Percentiles rank a stretch among this genome's conserved stretches.
These are phyloP conservation scores for Thereva nobilitata DNA, from an alignment of 2,888 invertebrate genomes.

Conservation along the genomic window DNA sequence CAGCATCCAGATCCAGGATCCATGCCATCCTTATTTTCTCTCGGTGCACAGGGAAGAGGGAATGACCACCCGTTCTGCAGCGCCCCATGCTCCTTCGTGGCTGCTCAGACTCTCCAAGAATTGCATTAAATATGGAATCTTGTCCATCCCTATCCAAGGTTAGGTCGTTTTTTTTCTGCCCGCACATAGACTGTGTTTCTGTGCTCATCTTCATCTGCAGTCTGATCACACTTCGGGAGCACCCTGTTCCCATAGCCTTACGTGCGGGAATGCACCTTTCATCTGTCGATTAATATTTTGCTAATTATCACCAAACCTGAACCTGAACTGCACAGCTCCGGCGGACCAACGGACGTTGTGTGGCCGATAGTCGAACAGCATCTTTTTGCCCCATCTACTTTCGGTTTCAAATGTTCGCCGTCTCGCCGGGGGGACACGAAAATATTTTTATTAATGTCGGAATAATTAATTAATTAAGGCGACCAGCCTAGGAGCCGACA, in stretches of 20 bases:
- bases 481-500: slow-evolving; percentile 3
- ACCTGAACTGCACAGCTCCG: slow-evolving; percentile 2
- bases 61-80: no score
- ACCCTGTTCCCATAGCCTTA: background rate
- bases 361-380: slow-evolving; percentile 8
- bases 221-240: background rate
- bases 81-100: no score
- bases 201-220: background rate
- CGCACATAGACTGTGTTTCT: slow-evolving; percentile 37
- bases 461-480: slow-evolving; percentile 29
- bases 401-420: slow-evolving; percentile 1
- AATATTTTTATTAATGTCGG: slow-evolving; percentile 29
- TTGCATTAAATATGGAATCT: no score
- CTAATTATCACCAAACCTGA: slow-evolving; percentile 23
- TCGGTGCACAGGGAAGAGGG: background rate
- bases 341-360: slow-evolving; percentile 1
- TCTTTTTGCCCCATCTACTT: slow-evolving; percentile 4
- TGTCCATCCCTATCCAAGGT: background rate
- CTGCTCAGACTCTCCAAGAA: no score
- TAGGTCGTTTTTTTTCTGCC: background rate
- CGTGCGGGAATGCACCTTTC: slow-evolving; percentile 6
- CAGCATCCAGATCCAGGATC: background rate
- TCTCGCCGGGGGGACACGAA: slow-evolving; percentile 11
- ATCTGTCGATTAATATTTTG: slow-evolving; percentile 23
- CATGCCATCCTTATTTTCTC: background rate